Evolutionary conservation across 2,113 vertebrate species (phyloP).

Genomic region (Noctilio leporinus): DNA sequence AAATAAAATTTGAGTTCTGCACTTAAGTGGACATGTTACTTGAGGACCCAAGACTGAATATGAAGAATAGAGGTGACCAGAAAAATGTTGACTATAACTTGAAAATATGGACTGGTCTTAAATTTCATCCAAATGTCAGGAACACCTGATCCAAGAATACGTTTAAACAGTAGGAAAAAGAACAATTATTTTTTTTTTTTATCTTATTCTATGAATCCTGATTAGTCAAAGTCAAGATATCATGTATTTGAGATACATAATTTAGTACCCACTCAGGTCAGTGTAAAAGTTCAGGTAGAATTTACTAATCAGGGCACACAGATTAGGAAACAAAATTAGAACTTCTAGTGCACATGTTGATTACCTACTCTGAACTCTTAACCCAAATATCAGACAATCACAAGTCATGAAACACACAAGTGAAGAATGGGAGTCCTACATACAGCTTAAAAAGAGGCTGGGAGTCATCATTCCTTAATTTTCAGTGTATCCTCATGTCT

Average conservation of each 20-base stretch:
- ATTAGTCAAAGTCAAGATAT: not conserved
- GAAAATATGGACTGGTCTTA: not conserved
- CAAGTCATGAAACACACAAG: not conserved
- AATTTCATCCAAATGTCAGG: not conserved
- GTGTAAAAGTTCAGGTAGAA: not conserved
- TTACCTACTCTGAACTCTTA: not conserved
- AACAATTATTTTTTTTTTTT: not conserved
- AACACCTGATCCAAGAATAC: not conserved
- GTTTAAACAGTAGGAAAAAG: not conserved
- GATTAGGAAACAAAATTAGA: not conserved
- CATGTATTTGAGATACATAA: not conserved
- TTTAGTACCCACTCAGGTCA: not conserved
- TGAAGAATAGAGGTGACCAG: not conserved
- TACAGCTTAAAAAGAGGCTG: accelerated
- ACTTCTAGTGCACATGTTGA: not conserved
- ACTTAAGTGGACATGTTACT: not conserved
- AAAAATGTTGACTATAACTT: not conserved
- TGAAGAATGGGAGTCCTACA: accelerated
- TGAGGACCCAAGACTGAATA: not conserved
- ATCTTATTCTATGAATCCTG: not conserved
- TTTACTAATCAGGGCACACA: not conserved
- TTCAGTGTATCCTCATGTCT: not conserved
- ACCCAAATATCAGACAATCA: not conserved
- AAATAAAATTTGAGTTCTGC: not conserved
- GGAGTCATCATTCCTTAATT: not conserved